Conservation (phyloP, 2,888 invertebrate genomes). For the Scaptomyza polygonia region DNA sequence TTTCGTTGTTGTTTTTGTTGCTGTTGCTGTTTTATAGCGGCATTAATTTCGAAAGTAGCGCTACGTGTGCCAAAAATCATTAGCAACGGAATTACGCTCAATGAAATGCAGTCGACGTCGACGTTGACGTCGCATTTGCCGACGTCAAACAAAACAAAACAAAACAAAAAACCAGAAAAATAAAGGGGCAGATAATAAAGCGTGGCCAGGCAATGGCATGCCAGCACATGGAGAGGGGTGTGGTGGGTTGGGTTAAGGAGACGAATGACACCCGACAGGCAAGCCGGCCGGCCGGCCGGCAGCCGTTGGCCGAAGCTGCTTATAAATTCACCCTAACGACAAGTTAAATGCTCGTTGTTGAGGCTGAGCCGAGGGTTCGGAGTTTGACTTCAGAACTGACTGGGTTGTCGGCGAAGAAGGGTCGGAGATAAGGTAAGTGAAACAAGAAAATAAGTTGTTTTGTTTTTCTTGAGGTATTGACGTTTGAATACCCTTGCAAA, state of each 20-base stretch:
- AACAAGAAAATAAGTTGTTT: neutral
- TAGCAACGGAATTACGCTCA: conserved; percentile 83
- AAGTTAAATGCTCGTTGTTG: conserved; percentile 67
- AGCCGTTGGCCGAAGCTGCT: conserved; percentile 49
- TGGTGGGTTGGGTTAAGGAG: conserved; percentile 11
- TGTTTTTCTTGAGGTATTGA: neutral
- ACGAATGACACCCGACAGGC: conserved; percentile 42
- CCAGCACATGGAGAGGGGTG: conserved; percentile 12
- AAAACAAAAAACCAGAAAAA: conserved; percentile 23
- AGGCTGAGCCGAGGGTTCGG: conserved; percentile 39
- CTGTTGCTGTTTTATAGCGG: conserved; percentile 71
- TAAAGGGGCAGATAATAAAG: conserved; percentile 74
- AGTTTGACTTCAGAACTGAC: conserved; percentile 41
- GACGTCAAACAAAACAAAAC: conserved; percentile 21
- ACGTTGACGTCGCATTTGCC: conserved; percentile 9
- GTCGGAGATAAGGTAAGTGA: conserved; percentile 3
- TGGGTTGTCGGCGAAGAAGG: neutral
- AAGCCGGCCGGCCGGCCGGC: conserved; percentile 26
- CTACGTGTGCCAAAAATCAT: conserved; percentile 83
- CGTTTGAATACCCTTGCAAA: conserved; percentile 16
- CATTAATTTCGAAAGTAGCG: conserved; percentile 79
- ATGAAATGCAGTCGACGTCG: conserved; percentile 79
- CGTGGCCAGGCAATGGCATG: conserved; percentile 61
- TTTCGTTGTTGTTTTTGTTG: conserved; percentile 26
- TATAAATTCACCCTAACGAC: conserved; percentile 78